Evolutionary conservation across 2,797 vertebrate species (phyloP), one percentile per base, ranked within the genome.

Genomic region (Acrossocheilus wenchowensis): DNA sequence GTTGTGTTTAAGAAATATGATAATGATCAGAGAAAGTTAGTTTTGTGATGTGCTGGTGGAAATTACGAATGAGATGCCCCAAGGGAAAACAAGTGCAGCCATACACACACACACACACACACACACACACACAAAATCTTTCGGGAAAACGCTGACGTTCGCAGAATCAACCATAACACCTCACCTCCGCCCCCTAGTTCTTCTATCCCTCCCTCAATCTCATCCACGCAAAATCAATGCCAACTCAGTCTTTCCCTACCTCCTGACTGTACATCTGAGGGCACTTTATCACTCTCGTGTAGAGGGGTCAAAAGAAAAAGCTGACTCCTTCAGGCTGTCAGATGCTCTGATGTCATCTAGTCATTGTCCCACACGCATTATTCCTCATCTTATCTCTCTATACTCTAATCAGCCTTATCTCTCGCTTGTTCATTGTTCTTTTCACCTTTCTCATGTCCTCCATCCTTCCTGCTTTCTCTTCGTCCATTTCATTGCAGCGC

Each of bases 181-280:
- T 90, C 86, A 91, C 89, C 90, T 89, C 81, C 45, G 54, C 87
- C 87, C 82, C 85, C 81, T 74, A 85, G 78, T 88, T 86, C 77
- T 69, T 81, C 87, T 82, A 88, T 85, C 86, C 85, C 82, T 85
- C 80, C 82, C 83, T 90, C 82, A 88, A 90, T 90, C 87, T 87
- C 88, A 90, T 86, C 79, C 88, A 72, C 5, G n/a, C 87, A 89
- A 90, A 90, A 90, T 90, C 87, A 89, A 88, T 88, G 87, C 78
- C 83, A 62, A 79, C 84, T 78, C 81, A 71, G 86, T 82, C 69
- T 48, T 78, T 87, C 48, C 73, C 64, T 78, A n/a, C 78, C 48
- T 84, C 60, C 60, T 52, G 43, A 74, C 79, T 85, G 83, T 84
- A 66, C 60, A 77, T 80, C 77, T 78, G 68, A 80, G 66, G 39